Evolutionary conservation across 2,113 vertebrate species (phyloP), one percentile per base, ranked within the genome.

Genomic region (Machaerirhynchus nigripectus): DNA sequence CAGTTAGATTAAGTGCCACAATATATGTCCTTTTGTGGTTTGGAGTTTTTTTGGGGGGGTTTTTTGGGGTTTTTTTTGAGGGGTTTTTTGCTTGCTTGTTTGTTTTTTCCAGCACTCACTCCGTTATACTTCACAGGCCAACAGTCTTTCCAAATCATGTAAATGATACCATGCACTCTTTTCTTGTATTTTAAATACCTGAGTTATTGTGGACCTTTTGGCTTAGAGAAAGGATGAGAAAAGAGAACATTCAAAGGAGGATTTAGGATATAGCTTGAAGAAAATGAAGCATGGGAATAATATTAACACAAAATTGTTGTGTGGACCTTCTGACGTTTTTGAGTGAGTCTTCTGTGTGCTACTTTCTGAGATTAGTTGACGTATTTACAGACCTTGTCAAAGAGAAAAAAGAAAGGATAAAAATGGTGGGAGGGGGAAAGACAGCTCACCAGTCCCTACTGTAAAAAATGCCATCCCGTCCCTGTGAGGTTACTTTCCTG

Each of bases 331-430:
- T 95, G 87, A 92, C 89, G 87, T 94, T 95, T 96, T 35, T 61
- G 80, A 92, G 49, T 71, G 89, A 81, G 42, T 90, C 59, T 89
- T 89, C 82, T 89, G 50, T 84, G 74, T 1, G 3, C 56, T 49
- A 8, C 57, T 93, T 87, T 95, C 67, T 63, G 79, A 86, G 53
- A 87, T 92, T 86, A 92, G 84, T 6, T 91, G 75, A 82, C 55
- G 40, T 79, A 94, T 95, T 95, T 97, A 90, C 87, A 97, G 92
- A 96, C n/a, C 65, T 81, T 95, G 76, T 89, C 93, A 95, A 95
- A 96, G 81, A 80, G 68, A 86, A 97, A 96, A 96, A 96, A 92
- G 78, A 80, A 96, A 96, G 92, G 56, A 97, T 96, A 79, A 95
- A 97, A 96, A 37, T 47, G 11, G 28, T 86, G 64, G 71, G 56